These are phyloP conservation scores for cattle (Bos taurus) DNA, from an alignment of 2,113 vertebrate species.

Conservation along the genomic window ARS-UCD2.0 NC_037356.1:49982501-49983000, in stretches of 20 bases:
- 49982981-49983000: not conserved
- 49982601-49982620: accelerated
- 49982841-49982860: not conserved
- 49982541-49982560: not conserved
- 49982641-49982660: accelerated
- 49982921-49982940: accelerated
- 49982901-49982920: not conserved
- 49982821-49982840: too few relatives aligned
- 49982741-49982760: not conserved
- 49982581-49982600: accelerated
- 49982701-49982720: not conserved
- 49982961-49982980: not conserved
- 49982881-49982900: not conserved
- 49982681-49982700: not conserved
- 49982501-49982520: not conserved
- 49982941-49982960: not conserved
- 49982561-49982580: not conserved
- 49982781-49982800: not conserved
- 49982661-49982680: not conserved
- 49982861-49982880: not conserved
- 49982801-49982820: not conserved
- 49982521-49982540: not conserved
- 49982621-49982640: not conserved
- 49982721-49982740: not conserved
- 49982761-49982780: not conserved